Evolutionary conservation across 2,113 vertebrate species (phyloP).

Genomic region (Psammodynastes pulverulentus): DNA sequence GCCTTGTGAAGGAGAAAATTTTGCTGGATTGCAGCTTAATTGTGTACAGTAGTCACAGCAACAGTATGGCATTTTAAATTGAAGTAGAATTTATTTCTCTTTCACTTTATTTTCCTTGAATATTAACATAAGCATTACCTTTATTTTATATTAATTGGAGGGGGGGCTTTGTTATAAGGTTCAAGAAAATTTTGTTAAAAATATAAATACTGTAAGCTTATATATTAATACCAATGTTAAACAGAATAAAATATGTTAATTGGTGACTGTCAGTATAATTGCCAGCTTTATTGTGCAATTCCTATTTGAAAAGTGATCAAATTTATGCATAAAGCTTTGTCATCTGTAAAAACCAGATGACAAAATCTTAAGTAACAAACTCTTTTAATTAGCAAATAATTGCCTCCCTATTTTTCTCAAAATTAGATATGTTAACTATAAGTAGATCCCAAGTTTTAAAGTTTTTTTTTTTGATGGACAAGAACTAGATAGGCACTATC

Average conservation of each 20-base stretch:
- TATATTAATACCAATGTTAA: background rate
- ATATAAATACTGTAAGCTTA: background rate
- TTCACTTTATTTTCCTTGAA: background rate
- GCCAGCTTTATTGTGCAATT: background rate
- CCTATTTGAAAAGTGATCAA: background rate
- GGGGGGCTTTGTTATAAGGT: background rate
- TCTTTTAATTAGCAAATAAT: background rate
- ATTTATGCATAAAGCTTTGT: background rate
- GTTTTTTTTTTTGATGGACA: background rate
- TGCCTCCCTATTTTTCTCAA: background rate
- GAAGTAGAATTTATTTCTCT: background rate
- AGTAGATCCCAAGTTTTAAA: background rate
- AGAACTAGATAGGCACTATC: background rate
- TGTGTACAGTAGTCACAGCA: background rate
- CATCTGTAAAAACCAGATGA: background rate
- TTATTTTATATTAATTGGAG: background rate
- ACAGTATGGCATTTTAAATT: background rate
- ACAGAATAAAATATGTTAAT: background rate
- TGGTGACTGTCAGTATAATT: background rate
- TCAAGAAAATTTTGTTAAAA: background rate
- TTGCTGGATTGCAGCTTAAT: background rate
- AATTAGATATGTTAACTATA: background rate
- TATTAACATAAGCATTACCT: background rate
- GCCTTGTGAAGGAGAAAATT: background rate
- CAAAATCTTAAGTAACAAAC: background rate